Evolutionary conservation across 2,797 vertebrate species (phyloP).

Genomic region (Gobionotothen gibberifrons): DNA sequence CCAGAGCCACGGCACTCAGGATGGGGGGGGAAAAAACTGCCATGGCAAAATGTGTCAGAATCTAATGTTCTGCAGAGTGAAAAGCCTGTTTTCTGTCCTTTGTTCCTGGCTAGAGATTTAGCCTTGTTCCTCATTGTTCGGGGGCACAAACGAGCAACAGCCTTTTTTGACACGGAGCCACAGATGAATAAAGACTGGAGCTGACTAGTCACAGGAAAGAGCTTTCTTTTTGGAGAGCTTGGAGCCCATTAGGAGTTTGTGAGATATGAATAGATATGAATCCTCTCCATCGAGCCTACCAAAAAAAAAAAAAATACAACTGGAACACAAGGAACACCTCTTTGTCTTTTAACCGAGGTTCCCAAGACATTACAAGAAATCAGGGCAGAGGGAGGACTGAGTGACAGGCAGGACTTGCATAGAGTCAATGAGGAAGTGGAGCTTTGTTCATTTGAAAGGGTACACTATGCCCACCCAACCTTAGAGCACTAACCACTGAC

Average conservation of each 20-base stretch:
- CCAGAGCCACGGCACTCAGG: slow-evolving; percentile 93
- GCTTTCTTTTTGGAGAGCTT: slow-evolving; percentile 89
- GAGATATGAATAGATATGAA: slow-evolving; percentile 91
- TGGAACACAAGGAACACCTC: slow-evolving; percentile 78
- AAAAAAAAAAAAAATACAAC: slow-evolving; percentile 74
- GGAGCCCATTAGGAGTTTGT: slow-evolving; percentile 88
- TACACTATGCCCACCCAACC: slow-evolving; percentile 70
- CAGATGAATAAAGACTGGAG: slow-evolving; percentile 98
- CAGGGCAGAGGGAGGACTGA: slow-evolving; percentile 68
- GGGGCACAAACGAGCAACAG: slow-evolving; percentile 98
- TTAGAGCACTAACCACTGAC: slow-evolving; percentile 62
- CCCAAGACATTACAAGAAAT: slow-evolving; percentile 81
- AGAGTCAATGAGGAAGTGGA: slow-evolving; percentile 84
- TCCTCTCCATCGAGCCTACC: slow-evolving; percentile 81
- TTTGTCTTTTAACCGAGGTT: slow-evolving; percentile 78
- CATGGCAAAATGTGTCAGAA: slow-evolving; percentile 96
- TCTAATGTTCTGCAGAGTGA: slow-evolving; percentile 99
- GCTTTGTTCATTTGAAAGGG: slow-evolving; percentile 78
- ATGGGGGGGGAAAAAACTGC: slow-evolving; percentile 83
- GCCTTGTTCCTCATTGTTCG: slow-evolving; percentile 97
- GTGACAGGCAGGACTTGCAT: slow-evolving; percentile 81
- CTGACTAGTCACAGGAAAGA: slow-evolving; percentile 96
- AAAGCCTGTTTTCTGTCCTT: slow-evolving; percentile 99
- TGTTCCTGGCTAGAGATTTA: slow-evolving; percentile 98
- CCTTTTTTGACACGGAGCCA: slow-evolving; percentile 99